Base-by-base conservation (phyloP, 2,888 invertebrate species). In the Melipona beecheii region DNA sequence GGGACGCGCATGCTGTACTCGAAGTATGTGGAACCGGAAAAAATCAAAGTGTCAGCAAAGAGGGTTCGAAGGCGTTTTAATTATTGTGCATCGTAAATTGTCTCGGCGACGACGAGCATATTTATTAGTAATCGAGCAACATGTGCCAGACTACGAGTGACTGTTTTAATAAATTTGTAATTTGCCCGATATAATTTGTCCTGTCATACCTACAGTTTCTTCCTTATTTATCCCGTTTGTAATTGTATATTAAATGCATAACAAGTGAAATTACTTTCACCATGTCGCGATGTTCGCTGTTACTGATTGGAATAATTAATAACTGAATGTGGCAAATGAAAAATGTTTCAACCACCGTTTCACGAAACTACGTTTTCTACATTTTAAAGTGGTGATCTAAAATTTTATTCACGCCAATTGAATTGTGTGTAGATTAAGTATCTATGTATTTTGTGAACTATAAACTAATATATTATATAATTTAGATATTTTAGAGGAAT, bases 151-250 rank as follows among this genome's bases (percentile, higher is more conserved):
- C 4, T 27, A 43, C 56, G 31, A 54, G 21, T 17, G 24, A n/a
- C 31, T 54, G 21, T 78, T 78, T 81, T 56, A 80, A 73, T 81
- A 80, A 79, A 73, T 69, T 50, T 56, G 56, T 64, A 81, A 81
- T 80, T 73, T 21, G 36, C 2, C 2, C 56, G 17, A 15, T 64
- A 73, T 69, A 73, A 81, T 31, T 73, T 64, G 15, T 31, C 21
- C 27, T 43, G 70, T n/a, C 58, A 1, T 49, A 17, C 49, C 11
- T 15, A 31, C 27, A 68, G n/a, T 56, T 50, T 70, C 54, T 13
- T 19, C 24, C 24, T 19, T 17, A 19, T 54, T n/a, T 17, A 36
- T 17, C n/a, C n/a, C 21, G 4, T 15, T 49, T 9, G 27, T 69
- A 27, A 79, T 79, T 69, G 27, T 24, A 66, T 17, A 54, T 70